Base-by-base conservation (phyloP, 1,140 invertebrate species). In the Tetramorium parvispinum region DNA sequence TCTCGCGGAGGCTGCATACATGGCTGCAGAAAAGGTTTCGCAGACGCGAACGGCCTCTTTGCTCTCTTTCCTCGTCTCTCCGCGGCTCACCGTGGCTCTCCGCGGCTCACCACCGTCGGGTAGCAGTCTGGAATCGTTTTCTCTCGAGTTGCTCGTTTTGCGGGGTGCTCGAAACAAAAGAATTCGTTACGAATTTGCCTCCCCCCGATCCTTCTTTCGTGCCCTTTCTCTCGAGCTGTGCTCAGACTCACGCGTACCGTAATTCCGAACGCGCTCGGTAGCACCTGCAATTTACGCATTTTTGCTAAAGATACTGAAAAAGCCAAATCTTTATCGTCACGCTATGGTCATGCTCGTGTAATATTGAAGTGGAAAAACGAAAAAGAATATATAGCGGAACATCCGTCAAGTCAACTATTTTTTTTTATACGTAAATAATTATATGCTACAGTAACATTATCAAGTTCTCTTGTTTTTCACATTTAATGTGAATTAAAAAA, bases 141-240 rank as follows among this genome's bases (percentile, higher is more conserved):
- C 91, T 90, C 87, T 91, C 85, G 24, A 76, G 88, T 93, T 93
- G 92, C 91, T 94, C 90, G 88, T 94, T 94, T 91, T 92, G 90
- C 91, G 91, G 92, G 92, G 92, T 93, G 92, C 85, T 93, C 93
- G 92, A 94, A 94, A 94, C 94, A 94, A 94, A 94, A 94, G 93
- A 94, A 94, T 93, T 93, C 93, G 93, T 94, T 93, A 93, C 92
- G 90, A 94, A 94, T 94, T 94, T 94, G 91, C 92, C 91, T 92
- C 91, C 91, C 86, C 77, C 61, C 24, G 51, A 40, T 27, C 61
- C 32, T 71, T 13, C 85, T 55, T 18, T 63, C 68, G n/a, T 61
- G 16, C 68, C 40, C 49, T 81, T 32, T 51, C 79, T 73, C 87
- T 65, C 66, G 46, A 51, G 75, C 57, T 73, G 49, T 73, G 49